Conservation (phyloP, 2,113 vertebrate species). For the Cephalophus harveyi region DNA sequence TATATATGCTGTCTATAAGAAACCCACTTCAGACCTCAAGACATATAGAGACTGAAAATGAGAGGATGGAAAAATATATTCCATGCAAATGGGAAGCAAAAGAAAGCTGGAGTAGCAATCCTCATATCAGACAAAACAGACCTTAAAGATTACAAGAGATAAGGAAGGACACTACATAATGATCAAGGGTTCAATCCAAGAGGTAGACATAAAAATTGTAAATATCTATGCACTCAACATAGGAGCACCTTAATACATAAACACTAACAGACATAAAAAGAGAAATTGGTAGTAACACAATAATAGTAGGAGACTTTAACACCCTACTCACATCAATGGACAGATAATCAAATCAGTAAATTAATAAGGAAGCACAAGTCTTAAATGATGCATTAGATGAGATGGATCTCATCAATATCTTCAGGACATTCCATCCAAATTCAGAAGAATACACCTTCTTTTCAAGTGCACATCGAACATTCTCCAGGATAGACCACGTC, state of each 20-base stretch:
- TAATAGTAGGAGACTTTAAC: neutral
- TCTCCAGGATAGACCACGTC: neutral
- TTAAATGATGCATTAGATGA: neutral
- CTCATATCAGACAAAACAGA: neutral
- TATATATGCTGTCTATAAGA: neutral
- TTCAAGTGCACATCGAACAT: neutral
- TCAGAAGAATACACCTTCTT: neutral
- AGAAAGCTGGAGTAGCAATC: neutral
- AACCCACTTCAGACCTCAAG: neutral
- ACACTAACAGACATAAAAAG: neutral
- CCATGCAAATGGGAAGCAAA: neutral
- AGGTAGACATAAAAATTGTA: neutral
- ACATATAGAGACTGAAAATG: neutral
- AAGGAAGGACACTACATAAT: neutral
- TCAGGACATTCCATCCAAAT: neutral
- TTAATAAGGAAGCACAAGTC: neutral
- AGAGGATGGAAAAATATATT: neutral
- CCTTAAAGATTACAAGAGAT: neutral
- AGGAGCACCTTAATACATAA: neutral
- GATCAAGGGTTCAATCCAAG: neutral
- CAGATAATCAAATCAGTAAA: neutral
- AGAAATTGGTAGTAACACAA: neutral
- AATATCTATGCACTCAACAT: neutral
- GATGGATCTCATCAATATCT: neutral
- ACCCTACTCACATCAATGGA: neutral